These are phyloP conservation scores for Poecilia wingei DNA, from an alignment of 2,797 vertebrate genomes.

Conservation along the genomic window DNA sequence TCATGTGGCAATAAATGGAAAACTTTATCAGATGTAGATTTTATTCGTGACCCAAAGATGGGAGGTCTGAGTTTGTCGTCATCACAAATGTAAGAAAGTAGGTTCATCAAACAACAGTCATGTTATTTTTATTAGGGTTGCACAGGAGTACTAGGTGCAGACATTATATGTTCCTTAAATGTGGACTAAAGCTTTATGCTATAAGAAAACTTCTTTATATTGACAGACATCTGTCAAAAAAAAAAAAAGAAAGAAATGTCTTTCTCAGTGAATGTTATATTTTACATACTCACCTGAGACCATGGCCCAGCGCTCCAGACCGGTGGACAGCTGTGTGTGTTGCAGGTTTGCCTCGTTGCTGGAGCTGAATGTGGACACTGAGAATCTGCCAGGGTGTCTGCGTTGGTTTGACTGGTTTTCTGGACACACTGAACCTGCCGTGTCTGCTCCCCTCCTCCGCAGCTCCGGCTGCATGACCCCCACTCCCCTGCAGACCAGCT, in stretches of 20 bases:
- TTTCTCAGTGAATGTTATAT: background rate
- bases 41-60: background rate
- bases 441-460: slow-evolving; percentile 84
- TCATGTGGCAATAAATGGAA: background rate
- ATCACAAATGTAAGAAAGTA: background rate
- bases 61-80: background rate
- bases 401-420: slow-evolving; percentile 65
- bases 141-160: slow-evolving; percentile 11
- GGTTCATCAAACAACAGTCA: background rate
- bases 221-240: background rate
- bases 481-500: slow-evolving; percentile 90
- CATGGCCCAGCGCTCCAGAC: slow-evolving; percentile 85
- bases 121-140: background rate
- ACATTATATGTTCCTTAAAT: background rate
- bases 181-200: slow-evolving; percentile 7
- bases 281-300: slow-evolving; percentile 83
- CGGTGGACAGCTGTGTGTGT: slow-evolving; percentile 82
- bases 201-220: background rate
- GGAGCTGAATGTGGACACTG: slow-evolving; percentile 77
- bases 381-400: slow-evolving; percentile 67
- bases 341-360: slow-evolving; percentile 79
- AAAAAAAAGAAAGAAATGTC: background rate
- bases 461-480: slow-evolving; percentile 85
- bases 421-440: slow-evolving; percentile 82
- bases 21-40: background rate